Evolutionary conservation across 2,113 vertebrate genomes (phyloP).

Genomic region (Regulus satrapa): DNA sequence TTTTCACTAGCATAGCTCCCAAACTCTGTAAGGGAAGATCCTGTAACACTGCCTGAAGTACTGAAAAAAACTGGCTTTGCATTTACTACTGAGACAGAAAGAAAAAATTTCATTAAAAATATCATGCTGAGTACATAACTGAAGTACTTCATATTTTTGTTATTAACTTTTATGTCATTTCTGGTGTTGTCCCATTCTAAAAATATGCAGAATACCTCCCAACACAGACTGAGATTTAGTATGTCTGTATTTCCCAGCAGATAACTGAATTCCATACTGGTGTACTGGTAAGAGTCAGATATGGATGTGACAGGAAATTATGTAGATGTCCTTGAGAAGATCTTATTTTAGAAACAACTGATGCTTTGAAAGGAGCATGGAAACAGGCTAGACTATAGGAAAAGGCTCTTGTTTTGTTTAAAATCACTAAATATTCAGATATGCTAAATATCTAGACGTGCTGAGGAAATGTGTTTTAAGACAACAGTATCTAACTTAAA

Average conservation of each 20-base stretch:
- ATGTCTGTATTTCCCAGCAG: conserved; percentile 51
- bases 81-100: not conserved
- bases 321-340: conserved; percentile 42
- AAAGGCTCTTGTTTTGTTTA: not conserved
- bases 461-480: not conserved
- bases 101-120: not conserved
- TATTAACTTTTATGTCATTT: not conserved
- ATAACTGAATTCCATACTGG: conserved; percentile 58
- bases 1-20: not conserved
- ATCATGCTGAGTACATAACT: not conserved
- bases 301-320: conserved; percentile 57
- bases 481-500: not conserved
- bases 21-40: not conserved
- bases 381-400: not conserved
- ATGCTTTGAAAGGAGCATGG: not conserved
- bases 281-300: conserved; percentile 57
- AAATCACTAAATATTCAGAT: not conserved
- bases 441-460: not conserved
- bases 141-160: not conserved
- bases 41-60: not conserved
- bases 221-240: not conserved
- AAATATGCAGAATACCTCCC: not conserved
- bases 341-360: conserved; percentile 56
- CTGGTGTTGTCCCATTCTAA: not conserved
- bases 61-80: not conserved